A percentile compares a stretch with the other conserved stretches of the same genome.
Conservation (phyloP, 2,888 invertebrate genomes). For the Parapristionchus giblindavisi region DNA sequence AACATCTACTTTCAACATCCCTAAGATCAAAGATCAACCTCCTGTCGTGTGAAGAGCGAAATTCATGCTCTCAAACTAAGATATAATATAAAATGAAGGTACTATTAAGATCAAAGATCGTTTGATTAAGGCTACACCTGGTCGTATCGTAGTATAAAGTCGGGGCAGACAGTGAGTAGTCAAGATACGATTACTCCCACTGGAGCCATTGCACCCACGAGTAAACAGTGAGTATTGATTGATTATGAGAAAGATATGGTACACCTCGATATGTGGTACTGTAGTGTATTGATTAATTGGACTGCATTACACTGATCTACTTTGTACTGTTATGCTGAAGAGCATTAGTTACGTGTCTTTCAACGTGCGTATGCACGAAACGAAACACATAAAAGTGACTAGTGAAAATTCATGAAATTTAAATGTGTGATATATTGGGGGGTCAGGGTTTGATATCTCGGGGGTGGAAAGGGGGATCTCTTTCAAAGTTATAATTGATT, state of each 20-base stretch:
- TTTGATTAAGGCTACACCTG: conserved; percentile 2
- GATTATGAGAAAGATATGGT: neutral
- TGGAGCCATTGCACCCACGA: neutral
- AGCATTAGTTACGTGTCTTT: too few relatives aligned
- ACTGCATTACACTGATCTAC: neutral
- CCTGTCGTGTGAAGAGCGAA: too few relatives aligned
- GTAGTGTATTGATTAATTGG: neutral
- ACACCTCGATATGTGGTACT: neutral
- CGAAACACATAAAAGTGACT: neutral
- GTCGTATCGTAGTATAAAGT: neutral
- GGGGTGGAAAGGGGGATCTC: too few relatives aligned
- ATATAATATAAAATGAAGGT: neutral
- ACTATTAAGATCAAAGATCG: neutral
- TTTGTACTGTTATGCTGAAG: too few relatives aligned
- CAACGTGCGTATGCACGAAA: too few relatives aligned
- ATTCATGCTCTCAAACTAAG: too few relatives aligned
- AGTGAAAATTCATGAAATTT: neutral
- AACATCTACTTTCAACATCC: too few relatives aligned
- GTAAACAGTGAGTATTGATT: conserved; percentile 1
- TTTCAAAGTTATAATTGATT: too few relatives aligned
- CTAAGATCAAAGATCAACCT: too few relatives aligned
- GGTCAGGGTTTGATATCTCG: too few relatives aligned
- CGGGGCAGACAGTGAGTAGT: conserved; percentile 1
- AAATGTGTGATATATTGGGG: too few relatives aligned
- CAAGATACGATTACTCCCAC: conserved; percentile 4